Percentiles rank a stretch among this genome's conserved stretches.
Conservation (phyloP, 2,113 vertebrate genomes). For the Archocentrus centrarchus region DNA sequence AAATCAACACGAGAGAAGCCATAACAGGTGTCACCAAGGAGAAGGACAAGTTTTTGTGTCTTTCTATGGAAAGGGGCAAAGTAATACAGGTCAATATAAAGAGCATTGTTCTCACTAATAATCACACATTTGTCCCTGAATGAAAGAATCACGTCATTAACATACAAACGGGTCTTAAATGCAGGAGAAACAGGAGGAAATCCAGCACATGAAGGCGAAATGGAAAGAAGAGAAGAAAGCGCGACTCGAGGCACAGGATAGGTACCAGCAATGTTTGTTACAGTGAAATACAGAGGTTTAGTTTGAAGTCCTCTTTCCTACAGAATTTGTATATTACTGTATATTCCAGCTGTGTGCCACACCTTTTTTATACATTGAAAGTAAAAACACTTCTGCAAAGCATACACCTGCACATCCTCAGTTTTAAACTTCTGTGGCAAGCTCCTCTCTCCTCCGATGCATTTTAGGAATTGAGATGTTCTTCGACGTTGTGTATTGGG, state of each 20-base stretch:
- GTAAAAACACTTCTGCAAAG: not conserved
- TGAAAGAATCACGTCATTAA: not conserved
- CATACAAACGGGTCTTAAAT: not conserved
- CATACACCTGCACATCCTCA: not conserved
- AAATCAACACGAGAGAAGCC: constrained; percentile 49
- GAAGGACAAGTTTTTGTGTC: constrained; percentile 66
- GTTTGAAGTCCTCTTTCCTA: not conserved
- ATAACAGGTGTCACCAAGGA: constrained; percentile 65
- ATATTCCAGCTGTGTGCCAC: not conserved
- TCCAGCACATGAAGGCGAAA: constrained; percentile 68
- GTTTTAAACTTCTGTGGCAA: not conserved
- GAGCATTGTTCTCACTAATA: not conserved
- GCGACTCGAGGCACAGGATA: constrained; percentile 60
- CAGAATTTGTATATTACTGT: not conserved
- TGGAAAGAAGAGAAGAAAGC: constrained; percentile 65
- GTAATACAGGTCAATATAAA: constrained; percentile 69
- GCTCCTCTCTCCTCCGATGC: not conserved
- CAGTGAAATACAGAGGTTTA: not conserved
- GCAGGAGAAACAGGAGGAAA: constrained; percentile 77
- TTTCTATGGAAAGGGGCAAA: constrained; percentile 72
- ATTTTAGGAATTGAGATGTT: not conserved
- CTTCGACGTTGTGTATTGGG: not conserved
- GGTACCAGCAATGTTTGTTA: constrained; percentile 50
- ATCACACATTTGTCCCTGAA: not conserved
- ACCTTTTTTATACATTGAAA: not conserved